Conservation (phyloP, 2,888 invertebrate genomes). For the Drosophila prostipennis region DNA sequence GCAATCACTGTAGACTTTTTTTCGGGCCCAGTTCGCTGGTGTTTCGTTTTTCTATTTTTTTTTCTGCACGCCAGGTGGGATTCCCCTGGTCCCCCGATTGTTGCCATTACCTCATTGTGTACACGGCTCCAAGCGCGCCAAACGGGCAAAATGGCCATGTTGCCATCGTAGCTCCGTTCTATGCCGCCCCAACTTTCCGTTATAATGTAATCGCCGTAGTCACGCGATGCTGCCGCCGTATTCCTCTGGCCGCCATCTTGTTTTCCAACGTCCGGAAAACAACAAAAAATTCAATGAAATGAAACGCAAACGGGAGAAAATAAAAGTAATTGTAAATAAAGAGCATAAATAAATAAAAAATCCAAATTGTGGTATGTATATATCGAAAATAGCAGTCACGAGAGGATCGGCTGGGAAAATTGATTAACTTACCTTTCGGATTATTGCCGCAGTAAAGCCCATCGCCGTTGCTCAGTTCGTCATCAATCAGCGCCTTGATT, state of each 20-base stretch:
- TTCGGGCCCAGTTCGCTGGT: conserved; percentile 42
- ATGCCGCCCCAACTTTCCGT: conserved; percentile 92
- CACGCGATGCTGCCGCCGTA: conserved; percentile 84
- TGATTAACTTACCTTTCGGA: conserved; percentile 49
- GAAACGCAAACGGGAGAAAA: conserved; percentile 19
- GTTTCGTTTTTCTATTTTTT: conserved; percentile 15
- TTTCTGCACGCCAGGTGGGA: conserved; percentile 41
- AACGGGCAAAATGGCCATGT: conserved; percentile 90
- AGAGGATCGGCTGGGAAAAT: conserved; percentile 19
- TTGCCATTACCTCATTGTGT: conserved; percentile 87
- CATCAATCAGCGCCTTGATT: conserved; percentile 84
- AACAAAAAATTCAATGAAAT: conserved; percentile 32
- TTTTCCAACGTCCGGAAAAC: conserved; percentile 50
- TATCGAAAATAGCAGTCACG: conserved; percentile 29
- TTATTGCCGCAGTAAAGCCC: conserved; percentile 50
- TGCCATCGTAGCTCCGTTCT: conserved; percentile 86
- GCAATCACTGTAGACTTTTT: conserved; percentile 75
- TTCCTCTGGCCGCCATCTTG: conserved; percentile 72
- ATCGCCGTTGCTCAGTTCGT: conserved; percentile 79
- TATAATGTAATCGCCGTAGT: conserved; percentile 87
- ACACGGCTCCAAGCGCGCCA: conserved; percentile 92
- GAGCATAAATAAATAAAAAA: conserved; percentile 51
- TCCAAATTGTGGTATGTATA: conserved; percentile 17
- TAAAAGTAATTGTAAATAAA: conserved; percentile 53
- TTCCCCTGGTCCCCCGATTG: conserved; percentile 50